Evolutionary conservation across 2,888 invertebrate species (phyloP), one percentile per base, ranked within the genome.

Genomic region (Steinernema hermaphroditum): DNA sequence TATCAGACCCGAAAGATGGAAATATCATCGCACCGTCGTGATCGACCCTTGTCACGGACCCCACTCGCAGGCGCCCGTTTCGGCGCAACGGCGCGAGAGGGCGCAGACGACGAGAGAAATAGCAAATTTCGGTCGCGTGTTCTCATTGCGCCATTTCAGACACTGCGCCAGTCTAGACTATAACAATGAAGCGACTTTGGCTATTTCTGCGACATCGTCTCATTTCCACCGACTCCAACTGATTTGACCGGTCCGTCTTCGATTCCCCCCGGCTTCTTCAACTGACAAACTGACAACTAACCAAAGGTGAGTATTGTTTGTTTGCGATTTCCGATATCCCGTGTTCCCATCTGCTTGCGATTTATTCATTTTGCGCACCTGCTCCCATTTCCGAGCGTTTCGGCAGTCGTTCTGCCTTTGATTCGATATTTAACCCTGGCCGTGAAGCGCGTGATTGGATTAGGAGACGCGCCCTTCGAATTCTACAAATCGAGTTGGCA

Each of bases 1-100:
- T 54, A 54, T 54, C 54, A 29, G 62, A 62, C 62, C 62, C 62
- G 62, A 62, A 62, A 62, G 62, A 62, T 62, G 62, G 29, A 34
- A 62, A 62, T 50, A 62, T 62, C 62, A 62, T 32, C 62, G 62
- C 62, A 62, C 62, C 29, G 14, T 1, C 2, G 16, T 16, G 37
- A 32, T 32, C n/a, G n/a, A 2, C 27, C 62, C 16, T 12, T 4
- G 32, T 1, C 16, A 1, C 8, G 1, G 16, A 29, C 32, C 32
- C 29, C 32, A 62, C 19, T 1, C 1, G 8, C 62, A 27, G 1
- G 14, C 22, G 54, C 2, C 16, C 32, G 62, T 27, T 16, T 24
- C 32, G 62, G 2, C 62, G 19, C 32, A 29, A 12, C 27, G 29
- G 62, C 32, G 62, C 32, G 62, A 62, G 62, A 62, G 62, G 2